Evolutionary conservation across 2,113 vertebrate genomes (phyloP).

Genomic region (Alces alces): DNA sequence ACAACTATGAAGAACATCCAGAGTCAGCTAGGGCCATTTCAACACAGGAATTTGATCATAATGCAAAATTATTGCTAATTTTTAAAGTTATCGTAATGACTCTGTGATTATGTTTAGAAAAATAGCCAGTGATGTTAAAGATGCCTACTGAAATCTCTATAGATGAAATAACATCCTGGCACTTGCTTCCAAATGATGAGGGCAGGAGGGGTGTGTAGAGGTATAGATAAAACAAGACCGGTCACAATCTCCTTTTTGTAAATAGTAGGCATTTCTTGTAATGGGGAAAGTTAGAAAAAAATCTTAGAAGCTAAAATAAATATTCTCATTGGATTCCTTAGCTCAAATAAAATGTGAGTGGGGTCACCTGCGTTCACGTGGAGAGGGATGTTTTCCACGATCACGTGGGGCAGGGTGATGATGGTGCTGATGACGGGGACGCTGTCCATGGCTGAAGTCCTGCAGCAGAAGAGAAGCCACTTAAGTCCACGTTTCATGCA

Average conservation of each 20-base stretch:
- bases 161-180: neutral
- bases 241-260: neutral
- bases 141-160: neutral
- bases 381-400: slow-evolving; percentile 91
- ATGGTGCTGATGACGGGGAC: slow-evolving; percentile 87
- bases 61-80: neutral
- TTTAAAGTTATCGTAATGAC: neutral
- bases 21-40: neutral
- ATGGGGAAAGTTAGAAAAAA: neutral
- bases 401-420: slow-evolving; percentile 90
- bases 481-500: neutral
- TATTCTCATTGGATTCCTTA: neutral
- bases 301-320: neutral
- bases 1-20: neutral
- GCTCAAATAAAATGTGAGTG: neutral
- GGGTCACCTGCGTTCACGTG: slow-evolving; percentile 92
- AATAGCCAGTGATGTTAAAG: neutral
- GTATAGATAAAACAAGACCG: neutral
- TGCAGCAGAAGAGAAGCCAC: slow-evolving; percentile 50
- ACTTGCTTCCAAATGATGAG: neutral
- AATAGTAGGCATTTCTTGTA: neutral
- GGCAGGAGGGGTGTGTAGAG: neutral
- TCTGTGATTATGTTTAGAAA: neutral
- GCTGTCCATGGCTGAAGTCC: slow-evolving; percentile 82
- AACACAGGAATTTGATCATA: neutral